Conservation (phyloP, 2,113 vertebrate species). For the Myrmecobius fasciatus region DNA sequence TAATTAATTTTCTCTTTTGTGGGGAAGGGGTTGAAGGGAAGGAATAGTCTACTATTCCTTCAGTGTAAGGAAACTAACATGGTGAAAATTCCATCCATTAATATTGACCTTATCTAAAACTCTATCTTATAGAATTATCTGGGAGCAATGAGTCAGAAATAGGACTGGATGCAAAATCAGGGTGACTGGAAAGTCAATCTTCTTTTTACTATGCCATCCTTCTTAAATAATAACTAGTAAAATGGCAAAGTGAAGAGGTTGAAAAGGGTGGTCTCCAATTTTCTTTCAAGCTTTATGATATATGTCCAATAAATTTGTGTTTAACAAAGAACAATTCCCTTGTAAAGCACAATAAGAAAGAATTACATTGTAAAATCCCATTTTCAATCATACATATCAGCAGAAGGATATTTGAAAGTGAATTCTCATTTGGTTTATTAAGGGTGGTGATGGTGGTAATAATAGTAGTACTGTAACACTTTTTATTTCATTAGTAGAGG, state of each 20-base stretch:
- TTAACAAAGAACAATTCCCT: background rate
- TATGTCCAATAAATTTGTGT: background rate
- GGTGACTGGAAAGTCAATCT: background rate
- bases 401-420: background rate
- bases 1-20: background rate
- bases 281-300: background rate
- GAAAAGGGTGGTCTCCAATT: background rate
- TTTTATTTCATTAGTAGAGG: background rate
- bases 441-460: too few species aligned
- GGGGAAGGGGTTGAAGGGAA: accelerated
- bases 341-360: background rate
- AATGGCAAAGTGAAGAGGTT: background rate
- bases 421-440: background rate
- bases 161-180: background rate
- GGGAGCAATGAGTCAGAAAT: background rate
- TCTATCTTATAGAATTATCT: background rate
- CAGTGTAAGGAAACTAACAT: background rate
- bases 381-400: background rate
- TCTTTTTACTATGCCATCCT: background rate
- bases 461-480: background rate
- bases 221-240: background rate
- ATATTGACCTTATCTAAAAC: background rate
- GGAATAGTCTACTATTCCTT: background rate
- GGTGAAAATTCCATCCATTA: background rate
- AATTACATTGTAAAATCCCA: conserved; percentile 5